Conservation (phyloP, 2,888 invertebrate species). For the Athripsodes cinereus region DNA sequence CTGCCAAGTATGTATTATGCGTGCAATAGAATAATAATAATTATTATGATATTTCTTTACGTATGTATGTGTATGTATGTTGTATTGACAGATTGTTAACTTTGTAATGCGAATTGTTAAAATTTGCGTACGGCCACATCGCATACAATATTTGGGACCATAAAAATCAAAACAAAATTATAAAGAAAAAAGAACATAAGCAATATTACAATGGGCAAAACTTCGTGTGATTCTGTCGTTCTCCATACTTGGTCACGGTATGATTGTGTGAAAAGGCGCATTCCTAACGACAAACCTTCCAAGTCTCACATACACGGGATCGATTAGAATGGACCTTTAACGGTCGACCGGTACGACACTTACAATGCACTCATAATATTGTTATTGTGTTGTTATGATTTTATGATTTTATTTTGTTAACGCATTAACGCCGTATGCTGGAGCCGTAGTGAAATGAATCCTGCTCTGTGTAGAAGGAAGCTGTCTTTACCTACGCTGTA, state of each 20-base stretch:
- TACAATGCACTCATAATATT: neutral
- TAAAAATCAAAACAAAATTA: neutral
- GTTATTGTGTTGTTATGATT: neutral
- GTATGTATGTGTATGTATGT: too few species aligned
- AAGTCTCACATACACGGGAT: neutral
- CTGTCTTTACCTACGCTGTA: too few species aligned
- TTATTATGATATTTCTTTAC: too few species aligned
- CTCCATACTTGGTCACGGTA: neutral
- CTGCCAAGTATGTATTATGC: too few species aligned
- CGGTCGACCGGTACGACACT: neutral
- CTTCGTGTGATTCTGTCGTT: neutral
- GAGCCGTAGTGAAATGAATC: too few species aligned
- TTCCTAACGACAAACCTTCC: neutral
- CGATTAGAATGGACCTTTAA: neutral
- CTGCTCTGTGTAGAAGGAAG: too few species aligned
- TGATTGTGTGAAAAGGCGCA: neutral
- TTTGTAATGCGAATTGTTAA: too few species aligned
- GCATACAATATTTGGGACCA: too few species aligned
- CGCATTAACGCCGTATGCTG: neutral
- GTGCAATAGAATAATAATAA: too few species aligned
- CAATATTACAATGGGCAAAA: neutral
- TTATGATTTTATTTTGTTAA: neutral
- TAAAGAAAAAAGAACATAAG: neutral
- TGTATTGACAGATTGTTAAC: too few species aligned
- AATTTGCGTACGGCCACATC: too few species aligned